These are phyloP conservation scores for Tetropium fuscum DNA, from an alignment of 2,888 invertebrate species.

Conservation along the genomic window DNA sequence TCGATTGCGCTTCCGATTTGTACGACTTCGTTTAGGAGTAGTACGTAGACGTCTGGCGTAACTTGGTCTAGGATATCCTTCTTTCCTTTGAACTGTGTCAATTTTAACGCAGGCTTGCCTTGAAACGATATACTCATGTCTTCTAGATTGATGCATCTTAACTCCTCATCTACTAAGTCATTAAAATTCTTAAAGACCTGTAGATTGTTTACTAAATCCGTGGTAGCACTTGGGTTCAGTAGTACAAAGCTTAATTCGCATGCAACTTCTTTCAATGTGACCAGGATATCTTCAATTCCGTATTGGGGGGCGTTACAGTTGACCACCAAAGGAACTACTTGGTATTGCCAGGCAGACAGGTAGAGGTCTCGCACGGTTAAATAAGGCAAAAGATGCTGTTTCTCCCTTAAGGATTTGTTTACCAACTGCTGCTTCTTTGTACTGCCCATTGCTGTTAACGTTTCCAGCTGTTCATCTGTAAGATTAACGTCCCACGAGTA, in stretches of 20 bases:
- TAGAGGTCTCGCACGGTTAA: conserved; percentile 6
- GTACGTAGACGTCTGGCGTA: conserved; percentile 17
- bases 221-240: neutral
- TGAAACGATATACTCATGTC: conserved; percentile 6
- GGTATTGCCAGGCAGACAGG: conserved; percentile 13
- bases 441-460: neutral
- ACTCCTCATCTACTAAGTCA: neutral
- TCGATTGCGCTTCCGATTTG: conserved; percentile 4
- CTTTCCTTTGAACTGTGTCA: neutral
- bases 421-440: neutral
- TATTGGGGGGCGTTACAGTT: conserved; percentile 3
- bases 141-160: conserved; percentile 3
- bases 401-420: neutral
- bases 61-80: neutral
- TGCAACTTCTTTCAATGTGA: conserved; percentile 1
- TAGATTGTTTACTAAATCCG: neutral
- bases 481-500: conserved; percentile 2
- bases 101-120: neutral
- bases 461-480: neutral
- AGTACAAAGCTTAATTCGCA: conserved; percentile 13
- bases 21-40: neutral
- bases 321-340: conserved; percentile 1
- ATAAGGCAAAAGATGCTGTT: conserved; percentile 2
- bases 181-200: conserved; percentile 6
- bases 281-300: conserved; percentile 1